Percentiles rank a stretch among this genome's conserved stretches.
Evolutionary conservation across 2,113 vertebrate species (phyloP).

Genomic region (Phycodurus eques): DNA sequence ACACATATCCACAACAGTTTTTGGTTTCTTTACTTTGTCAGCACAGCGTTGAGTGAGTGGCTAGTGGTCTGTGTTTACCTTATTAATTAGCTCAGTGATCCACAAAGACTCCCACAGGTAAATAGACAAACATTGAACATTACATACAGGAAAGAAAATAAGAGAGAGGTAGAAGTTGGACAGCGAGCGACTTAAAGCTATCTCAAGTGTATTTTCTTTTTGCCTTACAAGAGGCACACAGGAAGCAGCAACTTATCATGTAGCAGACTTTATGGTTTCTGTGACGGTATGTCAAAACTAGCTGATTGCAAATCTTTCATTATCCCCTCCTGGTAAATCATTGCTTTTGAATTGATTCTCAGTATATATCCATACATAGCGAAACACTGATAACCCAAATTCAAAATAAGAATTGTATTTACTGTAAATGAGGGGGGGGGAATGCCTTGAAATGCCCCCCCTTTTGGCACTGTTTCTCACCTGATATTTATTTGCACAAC

Average conservation of each 20-base stretch:
- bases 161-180: neutral
- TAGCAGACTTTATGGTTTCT: no score
- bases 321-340: neutral
- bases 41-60: slow-evolving; percentile 50
- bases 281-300: no score
- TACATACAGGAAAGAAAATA: slow-evolving; percentile 36
- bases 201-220: slow-evolving; percentile 6
- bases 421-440: no score
- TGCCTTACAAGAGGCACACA: no score
- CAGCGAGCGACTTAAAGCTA: no score
- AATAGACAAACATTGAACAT: slow-evolving; percentile 60
- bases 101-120: slow-evolving; percentile 59
- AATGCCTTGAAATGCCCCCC: no score
- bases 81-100: slow-evolving; percentile 72
- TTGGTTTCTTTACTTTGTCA: slow-evolving; percentile 42
- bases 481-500: no score
- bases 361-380: no score
- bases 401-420: no score
- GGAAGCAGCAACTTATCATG: no score
- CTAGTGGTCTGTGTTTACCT: slow-evolving; percentile 54
- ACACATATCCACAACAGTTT: slow-evolving; percentile 13
- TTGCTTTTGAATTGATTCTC: neutral
- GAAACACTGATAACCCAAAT: no score
- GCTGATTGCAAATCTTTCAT: neutral
- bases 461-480: no score